Evolutionary conservation across 2,797 vertebrate species (phyloP).

Genomic region (Cossypha polioptera): DNA sequence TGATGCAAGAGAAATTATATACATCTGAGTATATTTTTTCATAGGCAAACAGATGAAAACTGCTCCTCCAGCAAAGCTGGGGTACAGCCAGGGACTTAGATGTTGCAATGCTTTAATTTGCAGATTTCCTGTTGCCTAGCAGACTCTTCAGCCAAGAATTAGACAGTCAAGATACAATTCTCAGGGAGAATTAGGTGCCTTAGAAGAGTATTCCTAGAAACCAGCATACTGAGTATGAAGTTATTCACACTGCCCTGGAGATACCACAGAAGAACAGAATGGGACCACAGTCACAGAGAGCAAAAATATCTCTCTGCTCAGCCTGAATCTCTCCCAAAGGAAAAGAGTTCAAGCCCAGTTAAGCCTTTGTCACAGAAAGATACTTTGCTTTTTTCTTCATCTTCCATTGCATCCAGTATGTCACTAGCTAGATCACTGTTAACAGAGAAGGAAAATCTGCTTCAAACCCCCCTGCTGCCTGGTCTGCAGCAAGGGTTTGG

Average conservation of each 20-base stretch:
- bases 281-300: neutral
- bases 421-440: neutral
- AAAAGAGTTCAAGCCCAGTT: neutral
- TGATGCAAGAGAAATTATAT: slow-evolving; percentile 31
- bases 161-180: slow-evolving; percentile 9
- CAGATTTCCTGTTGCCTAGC: slow-evolving; percentile 59
- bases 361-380: neutral
- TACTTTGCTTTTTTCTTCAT: neutral
- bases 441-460: neutral
- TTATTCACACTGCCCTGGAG: slow-evolving; percentile 4
- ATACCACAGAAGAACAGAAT: neutral
- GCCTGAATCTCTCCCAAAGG: neutral
- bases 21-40: slow-evolving; percentile 54
- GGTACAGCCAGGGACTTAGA: slow-evolving; percentile 48
- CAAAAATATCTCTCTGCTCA: neutral
- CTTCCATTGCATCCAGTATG: neutral
- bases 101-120: slow-evolving; percentile 63
- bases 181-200: slow-evolving; percentile 9
- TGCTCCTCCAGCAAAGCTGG: slow-evolving; percentile 45
- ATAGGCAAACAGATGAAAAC: slow-evolving; percentile 38
- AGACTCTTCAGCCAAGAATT: slow-evolving; percentile 28
- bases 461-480: neutral
- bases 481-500: neutral
- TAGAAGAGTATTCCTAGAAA: slow-evolving; percentile 49
- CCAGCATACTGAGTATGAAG: neutral